Evolutionary conservation across 2,888 invertebrate species (phyloP).

Genomic region (Caenorhabditis sulstoni): DNA sequence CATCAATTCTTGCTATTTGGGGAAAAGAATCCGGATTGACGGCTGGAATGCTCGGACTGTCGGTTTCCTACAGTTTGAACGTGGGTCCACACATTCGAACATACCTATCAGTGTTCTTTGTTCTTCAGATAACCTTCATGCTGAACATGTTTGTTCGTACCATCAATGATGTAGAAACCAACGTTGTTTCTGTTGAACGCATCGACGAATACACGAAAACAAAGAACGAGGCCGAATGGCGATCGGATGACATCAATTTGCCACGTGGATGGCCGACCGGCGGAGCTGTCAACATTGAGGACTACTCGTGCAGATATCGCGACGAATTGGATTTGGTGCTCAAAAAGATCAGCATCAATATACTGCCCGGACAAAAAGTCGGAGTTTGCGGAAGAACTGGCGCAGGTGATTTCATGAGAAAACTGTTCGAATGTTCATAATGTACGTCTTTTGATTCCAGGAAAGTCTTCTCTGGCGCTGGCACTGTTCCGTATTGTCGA

Average conservation of each 20-base stretch:
- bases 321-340: conserved; percentile 85
- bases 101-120: neutral
- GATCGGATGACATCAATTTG: conserved; percentile 24
- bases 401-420: conserved; percentile 70
- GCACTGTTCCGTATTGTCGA: conserved; percentile 80
- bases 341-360: conserved; percentile 82
- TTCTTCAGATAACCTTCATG: conserved; percentile 90
- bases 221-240: conserved; percentile 72
- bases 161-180: conserved; percentile 96
- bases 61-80: conserved; percentile 83
- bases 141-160: conserved; percentile 96
- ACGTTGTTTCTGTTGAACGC: conserved; percentile 96
- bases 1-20: conserved; percentile 66
- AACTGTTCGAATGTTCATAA: too few relatives aligned
- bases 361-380: conserved; percentile 84
- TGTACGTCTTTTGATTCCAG: conserved; percentile 47
- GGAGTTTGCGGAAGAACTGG: conserved; percentile 82
- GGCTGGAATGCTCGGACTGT: conserved; percentile 83
- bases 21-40: conserved; percentile 64
- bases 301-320: conserved; percentile 84
- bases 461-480: conserved; percentile 79
- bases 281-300: conserved; percentile 62
- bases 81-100: conserved; percentile 53
- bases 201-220: conserved; percentile 77
- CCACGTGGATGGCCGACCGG: conserved; percentile 67